Base-by-base conservation (phyloP, 2,113 vertebrate genomes). In the Platichthys flesus region DNA sequence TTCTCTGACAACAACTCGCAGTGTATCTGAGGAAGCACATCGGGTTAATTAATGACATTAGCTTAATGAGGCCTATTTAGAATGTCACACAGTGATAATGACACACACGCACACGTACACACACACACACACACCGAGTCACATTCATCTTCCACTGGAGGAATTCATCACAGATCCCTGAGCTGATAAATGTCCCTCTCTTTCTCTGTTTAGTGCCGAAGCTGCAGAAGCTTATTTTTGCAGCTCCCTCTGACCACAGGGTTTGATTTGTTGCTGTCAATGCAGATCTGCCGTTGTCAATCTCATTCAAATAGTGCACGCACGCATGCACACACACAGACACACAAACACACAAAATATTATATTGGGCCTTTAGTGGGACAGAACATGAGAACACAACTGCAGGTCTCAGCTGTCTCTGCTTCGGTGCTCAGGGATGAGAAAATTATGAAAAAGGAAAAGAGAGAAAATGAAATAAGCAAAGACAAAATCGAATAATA, bases 31-130 rank as follows among this genome's bases (percentile, higher is more conserved):
- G 84, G 82, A 85, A 51, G 69, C 82, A 88, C 87, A 87, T 89
- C 90, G 92, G 90, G 85, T 85, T 90, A 93, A 93, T 91, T 93
- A 91, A 91, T 92, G 88, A 79, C 88, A 92, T 93, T 88, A 88
- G 78, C 85, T 76, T 94, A 93, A 94, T 93, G 90, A 90, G 87
- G 66, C 79, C 84, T 89, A 89, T 91, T 93, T 87, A 82, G 85
- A 91, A 89, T 86, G 84, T 85, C 89, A 89, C 64, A 71, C 81
- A 42, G 31, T 31, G 31, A 31, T 31, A 31, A 31, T 31, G 31
- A 31, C 65, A 70, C 57, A 56, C 73, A 55, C 52, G 28, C 51
- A 75, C 31, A 28, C 28, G 52, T 67, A 74, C 73, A 47, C 76
- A 24, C 24, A 24, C 24, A 2, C 24, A 24, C 0, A 47, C 14